phyloP scores from a whole-genome alignment of 2,888 invertebrate species.

The Leptinotarsa rubiginosa region DNA sequence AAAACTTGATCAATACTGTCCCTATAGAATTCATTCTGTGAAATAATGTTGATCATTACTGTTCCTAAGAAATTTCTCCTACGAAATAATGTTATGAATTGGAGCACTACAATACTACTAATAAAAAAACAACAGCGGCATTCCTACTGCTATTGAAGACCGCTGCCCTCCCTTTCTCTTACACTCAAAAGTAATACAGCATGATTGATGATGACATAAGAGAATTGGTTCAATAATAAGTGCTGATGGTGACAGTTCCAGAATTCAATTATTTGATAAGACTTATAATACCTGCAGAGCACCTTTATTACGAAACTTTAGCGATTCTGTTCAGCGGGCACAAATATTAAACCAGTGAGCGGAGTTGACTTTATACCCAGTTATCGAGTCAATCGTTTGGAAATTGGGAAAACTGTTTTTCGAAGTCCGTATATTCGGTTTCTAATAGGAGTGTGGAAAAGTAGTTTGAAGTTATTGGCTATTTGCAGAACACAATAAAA shows the following conservation, averaged over 20 bases:
- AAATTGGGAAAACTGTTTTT: neutral
- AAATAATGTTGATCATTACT: no score
- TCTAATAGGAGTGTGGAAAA: no score
- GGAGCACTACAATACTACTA: no score
- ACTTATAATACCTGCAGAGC: conserved; percentile 40
- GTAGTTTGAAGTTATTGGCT: no score
- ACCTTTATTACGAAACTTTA: conserved; percentile 32
- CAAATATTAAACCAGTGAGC: neutral
- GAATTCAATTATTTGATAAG: conserved; percentile 49
- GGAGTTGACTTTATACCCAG: neutral
- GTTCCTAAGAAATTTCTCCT: no score
- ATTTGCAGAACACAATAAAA: no score
- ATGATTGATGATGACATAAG: conserved; percentile 7
- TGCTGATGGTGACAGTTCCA: conserved; percentile 25
- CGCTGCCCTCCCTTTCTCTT: neutral
- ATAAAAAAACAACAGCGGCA: neutral
- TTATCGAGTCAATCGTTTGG: neutral
- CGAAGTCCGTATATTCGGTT: no score
- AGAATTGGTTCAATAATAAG: conserved; percentile 7
- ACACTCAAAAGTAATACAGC: neutral
- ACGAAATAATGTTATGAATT: no score
- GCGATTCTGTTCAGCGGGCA: neutral
- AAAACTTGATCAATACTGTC: no score
- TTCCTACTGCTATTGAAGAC: neutral
- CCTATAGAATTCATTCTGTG: no score